phyloP scores from a whole-genome alignment of 2,888 invertebrate genomes.

The Zaprionus lineosus region DNA sequence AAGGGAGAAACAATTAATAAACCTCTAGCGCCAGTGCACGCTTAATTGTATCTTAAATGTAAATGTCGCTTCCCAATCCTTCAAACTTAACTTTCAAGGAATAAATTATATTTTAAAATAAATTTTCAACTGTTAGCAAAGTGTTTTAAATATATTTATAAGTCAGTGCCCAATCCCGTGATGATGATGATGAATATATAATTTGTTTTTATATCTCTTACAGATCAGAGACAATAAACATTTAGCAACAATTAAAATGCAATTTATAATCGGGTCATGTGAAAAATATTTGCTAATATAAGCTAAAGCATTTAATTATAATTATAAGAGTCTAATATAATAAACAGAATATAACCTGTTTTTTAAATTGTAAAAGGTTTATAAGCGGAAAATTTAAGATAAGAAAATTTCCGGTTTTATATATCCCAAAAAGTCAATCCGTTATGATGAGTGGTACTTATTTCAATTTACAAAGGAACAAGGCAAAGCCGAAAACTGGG shows the following conservation, averaged over 20 bases:
- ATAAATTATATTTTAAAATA: constrained; percentile 43
- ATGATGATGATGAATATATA: too few species aligned
- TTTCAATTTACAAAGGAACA: too few species aligned
- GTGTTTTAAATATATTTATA: neutral
- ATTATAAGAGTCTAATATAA: too few species aligned
- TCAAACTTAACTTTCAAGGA: constrained; percentile 21
- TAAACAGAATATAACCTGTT: too few species aligned
- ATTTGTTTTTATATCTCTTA: constrained; percentile 26
- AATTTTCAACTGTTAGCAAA: constrained; percentile 1
- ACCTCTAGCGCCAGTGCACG: constrained; percentile 3
- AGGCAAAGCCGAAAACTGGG: too few species aligned
- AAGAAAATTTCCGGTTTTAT: too few species aligned
- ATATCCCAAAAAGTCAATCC: too few species aligned
- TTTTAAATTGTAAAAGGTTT: too few species aligned
- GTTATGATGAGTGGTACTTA: too few species aligned
- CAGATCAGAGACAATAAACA: constrained; percentile 28
- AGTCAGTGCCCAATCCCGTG: neutral
- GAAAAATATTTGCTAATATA: constrained; percentile 16
- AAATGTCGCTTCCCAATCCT: constrained; percentile 43
- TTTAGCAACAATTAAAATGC: constrained; percentile 29
- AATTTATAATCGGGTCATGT: constrained; percentile 26
- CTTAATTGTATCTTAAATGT: constrained; percentile 20
- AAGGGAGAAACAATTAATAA: too few species aligned
- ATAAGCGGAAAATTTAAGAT: too few species aligned
- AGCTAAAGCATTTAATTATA: constrained; percentile 8